These are phyloP conservation scores for Irena cyanogastra DNA, from an alignment of 2,113 vertebrate genomes.

Conservation along the genomic window DNA sequence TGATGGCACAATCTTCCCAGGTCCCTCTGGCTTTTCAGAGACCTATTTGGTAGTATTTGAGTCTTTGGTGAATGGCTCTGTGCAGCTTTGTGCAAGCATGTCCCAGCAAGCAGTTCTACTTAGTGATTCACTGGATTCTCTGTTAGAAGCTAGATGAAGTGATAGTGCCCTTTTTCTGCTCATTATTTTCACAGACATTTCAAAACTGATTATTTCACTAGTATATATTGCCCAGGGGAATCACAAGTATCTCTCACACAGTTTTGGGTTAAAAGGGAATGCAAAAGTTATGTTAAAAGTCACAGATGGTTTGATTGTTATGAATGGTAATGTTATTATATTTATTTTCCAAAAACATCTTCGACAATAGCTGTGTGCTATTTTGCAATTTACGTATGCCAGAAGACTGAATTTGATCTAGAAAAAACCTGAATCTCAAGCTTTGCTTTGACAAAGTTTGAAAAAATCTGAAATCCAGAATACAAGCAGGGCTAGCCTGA, in stretches of 20 bases:
- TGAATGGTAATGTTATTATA: background rate
- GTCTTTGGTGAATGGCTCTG: background rate
- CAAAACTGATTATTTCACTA: constrained; percentile 23
- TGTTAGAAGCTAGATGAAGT: constrained; percentile 35
- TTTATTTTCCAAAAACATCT: constrained; percentile 21
- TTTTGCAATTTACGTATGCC: background rate
- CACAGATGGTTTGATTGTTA: background rate
- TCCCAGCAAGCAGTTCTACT: constrained; percentile 1
- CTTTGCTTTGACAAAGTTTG: background rate
- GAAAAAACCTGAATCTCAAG: background rate
- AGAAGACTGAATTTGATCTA: background rate
- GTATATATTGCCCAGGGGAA: background rate
- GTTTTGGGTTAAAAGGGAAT: constrained; percentile 17
- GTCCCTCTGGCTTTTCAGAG: background rate
- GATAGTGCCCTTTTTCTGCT: background rate
- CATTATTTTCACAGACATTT: constrained; percentile 23
- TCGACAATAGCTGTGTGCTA: background rate
- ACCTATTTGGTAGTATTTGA: background rate
- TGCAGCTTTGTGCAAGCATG: constrained; percentile 1
- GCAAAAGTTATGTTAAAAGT: background rate
- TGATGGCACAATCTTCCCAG: background rate
- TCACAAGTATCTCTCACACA: constrained; percentile 14
- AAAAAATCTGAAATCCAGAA: background rate
- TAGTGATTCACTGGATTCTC: background rate
- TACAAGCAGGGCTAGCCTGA: background rate